These are phyloP conservation scores for Drosophila equinoxialis DNA, from an alignment of 1,140 invertebrate species.

Conservation along the genomic window DNA sequence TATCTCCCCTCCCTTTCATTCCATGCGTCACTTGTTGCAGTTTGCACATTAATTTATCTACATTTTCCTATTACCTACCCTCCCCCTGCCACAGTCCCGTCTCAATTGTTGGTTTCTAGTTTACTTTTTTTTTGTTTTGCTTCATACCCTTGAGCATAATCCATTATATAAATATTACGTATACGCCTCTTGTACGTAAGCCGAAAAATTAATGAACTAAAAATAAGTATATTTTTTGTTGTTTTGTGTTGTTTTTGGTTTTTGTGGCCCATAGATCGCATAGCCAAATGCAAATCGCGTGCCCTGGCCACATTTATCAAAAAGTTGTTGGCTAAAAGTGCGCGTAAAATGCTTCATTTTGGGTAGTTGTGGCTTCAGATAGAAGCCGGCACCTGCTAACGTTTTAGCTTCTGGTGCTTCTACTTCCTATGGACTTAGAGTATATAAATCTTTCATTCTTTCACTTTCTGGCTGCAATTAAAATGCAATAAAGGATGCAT, in stretches of 20 bases:
- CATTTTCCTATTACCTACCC: neutral
- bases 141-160: constrained; percentile 53
- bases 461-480: constrained; percentile 57
- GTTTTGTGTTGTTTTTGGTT: neutral
- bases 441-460: constrained; percentile 18
- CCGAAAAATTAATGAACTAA: constrained; percentile 54
- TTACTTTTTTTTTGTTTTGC: neutral
- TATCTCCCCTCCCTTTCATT: constrained; percentile 10
- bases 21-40: constrained; percentile 61
- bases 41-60: constrained; percentile 57
- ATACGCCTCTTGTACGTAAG: constrained; percentile 55
- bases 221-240: constrained; percentile 8
- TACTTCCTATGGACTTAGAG: constrained; percentile 8
- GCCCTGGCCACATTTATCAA: constrained; percentile 62
- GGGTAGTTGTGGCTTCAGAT: constrained; percentile 39
- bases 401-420: constrained; percentile 57
- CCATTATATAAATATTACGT: constrained; percentile 64
- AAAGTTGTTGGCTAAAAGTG: constrained; percentile 59
- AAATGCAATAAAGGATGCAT: constrained; percentile 79
- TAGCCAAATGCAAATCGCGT: constrained; percentile 48
- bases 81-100: neutral
- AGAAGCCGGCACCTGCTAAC: constrained; percentile 18
- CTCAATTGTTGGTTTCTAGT: neutral
- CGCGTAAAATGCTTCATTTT: constrained; percentile 52
- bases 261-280: constrained; percentile 1